Base-by-base conservation (phyloP, 1,140 invertebrate genomes). In the Tetraneura akinire region DNA sequence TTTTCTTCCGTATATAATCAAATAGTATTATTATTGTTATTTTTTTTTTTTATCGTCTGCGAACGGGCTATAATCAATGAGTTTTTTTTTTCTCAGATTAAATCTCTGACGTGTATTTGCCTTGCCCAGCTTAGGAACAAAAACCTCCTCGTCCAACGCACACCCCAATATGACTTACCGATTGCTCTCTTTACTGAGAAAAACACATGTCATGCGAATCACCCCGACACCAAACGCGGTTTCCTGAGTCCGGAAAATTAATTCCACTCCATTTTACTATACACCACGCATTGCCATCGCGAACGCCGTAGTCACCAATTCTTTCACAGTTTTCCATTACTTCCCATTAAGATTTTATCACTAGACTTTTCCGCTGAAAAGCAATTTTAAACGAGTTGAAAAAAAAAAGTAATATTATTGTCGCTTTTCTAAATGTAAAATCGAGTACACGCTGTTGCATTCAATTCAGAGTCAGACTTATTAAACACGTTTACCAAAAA, bases 1-100 rank as follows among this genome's bases (percentile, higher is more conserved):
- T 70, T 21, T 47, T 73, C 29, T 0, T 14, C 45, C 16, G 45
- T 49, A 16, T 49, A 16, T 53, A 73, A 26, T 73, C 45, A 73
- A 53, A 73, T 73, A 29, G 66, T 53, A 9, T 71, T 37, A 4
- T 37, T 37, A 37, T 37, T 37, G 8, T 37, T 37, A 37, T 37
- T 37, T 37, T 37, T 37, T 37, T 73, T 73, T 68, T 71, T 49
- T 32, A 26, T 53, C 49, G 51, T 73, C 53, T 49, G 10, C 70
- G 70, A 71, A 21, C 23, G 70, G n/a, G 26, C 29, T 23, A n/a
- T 26, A 51, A 73, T 53, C 47, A 49, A 51, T 51, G 53, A 73
- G 49, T 73, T 73, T 73, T 73, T 73, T 37, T 37, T 37, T 53
- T 73, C 53, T 26, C 26, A 73, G 71, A 60, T 76, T 42, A 60